Evolutionary conservation across 2,113 vertebrate species (phyloP).

Genomic region (Python bivittatus): DNA sequence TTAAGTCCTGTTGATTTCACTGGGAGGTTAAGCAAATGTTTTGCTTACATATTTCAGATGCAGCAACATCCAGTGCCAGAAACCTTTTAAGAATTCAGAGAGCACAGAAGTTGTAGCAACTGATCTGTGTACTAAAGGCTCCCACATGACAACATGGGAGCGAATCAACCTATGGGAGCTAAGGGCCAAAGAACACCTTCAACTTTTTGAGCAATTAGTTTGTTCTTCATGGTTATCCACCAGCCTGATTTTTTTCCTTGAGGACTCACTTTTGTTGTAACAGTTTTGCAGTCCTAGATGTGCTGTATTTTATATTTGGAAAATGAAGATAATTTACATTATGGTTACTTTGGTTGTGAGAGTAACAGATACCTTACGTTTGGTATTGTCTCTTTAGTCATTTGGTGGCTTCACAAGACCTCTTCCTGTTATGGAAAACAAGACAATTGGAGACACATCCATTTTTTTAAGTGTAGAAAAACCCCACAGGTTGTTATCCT

Average conservation of each 20-base stretch:
- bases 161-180: not conserved
- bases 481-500: not conserved
- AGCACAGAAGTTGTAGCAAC: not conserved
- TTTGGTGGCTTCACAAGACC: not conserved
- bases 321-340: not conserved
- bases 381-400: not conserved
- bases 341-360: not conserved
- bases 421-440: not conserved
- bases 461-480: not conserved
- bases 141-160: not conserved
- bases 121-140: not conserved
- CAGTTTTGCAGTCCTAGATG: not conserved
- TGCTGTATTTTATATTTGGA: not conserved
- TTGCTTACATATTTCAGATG: slow-evolving; percentile 15
- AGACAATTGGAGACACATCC: not conserved
- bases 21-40: slow-evolving; percentile 44
- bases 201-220: not conserved
- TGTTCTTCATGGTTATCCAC: not conserved
- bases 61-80: not conserved
- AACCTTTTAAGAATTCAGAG: slow-evolving; percentile 1
- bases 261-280: not conserved
- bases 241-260: not conserved
- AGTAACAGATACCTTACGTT: not conserved
- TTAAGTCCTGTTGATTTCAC: not conserved
- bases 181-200: not conserved